Conservation (phyloP, 2,113 vertebrate species). For the Cygnus buccinator region DNA sequence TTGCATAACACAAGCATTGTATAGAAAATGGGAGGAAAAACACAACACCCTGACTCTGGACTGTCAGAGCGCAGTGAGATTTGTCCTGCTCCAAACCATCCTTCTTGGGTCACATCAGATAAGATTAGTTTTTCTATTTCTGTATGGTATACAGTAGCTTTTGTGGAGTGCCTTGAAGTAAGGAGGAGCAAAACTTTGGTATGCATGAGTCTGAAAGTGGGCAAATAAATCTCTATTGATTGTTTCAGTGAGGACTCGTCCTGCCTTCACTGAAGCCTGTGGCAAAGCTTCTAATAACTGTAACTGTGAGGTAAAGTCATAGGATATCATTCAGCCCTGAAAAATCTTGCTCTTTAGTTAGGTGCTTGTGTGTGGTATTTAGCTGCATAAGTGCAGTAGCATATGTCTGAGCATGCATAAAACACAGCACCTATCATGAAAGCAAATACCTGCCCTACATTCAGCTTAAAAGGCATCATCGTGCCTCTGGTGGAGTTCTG, state of each 20-base stretch:
- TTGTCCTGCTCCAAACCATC: neutral
- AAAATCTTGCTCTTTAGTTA: rapidly evolving
- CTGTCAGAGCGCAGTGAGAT: neutral
- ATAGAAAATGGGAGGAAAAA: neutral
- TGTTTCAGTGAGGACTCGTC: neutral
- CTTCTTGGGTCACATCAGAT: neutral
- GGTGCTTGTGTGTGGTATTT: neutral
- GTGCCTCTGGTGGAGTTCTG: neutral
- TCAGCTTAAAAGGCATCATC: neutral
- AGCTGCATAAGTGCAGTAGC: neutral
- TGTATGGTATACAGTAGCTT: neutral
- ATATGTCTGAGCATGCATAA: neutral
- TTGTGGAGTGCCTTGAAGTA: neutral
- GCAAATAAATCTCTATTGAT: neutral
- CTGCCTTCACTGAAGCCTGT: neutral
- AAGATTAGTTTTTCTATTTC: neutral
- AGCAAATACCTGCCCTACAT: neutral
- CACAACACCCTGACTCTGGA: neutral
- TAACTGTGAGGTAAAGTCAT: rapidly evolving
- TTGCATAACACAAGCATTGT: neutral
- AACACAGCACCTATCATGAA: rapidly evolving
- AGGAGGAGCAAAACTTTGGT: neutral
- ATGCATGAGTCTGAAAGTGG: neutral
- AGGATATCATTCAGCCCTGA: neutral
- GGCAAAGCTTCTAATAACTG: neutral